phyloP scores from a whole-genome alignment of 2,113 vertebrate genomes.

The Elephantulus edwardii region DNA sequence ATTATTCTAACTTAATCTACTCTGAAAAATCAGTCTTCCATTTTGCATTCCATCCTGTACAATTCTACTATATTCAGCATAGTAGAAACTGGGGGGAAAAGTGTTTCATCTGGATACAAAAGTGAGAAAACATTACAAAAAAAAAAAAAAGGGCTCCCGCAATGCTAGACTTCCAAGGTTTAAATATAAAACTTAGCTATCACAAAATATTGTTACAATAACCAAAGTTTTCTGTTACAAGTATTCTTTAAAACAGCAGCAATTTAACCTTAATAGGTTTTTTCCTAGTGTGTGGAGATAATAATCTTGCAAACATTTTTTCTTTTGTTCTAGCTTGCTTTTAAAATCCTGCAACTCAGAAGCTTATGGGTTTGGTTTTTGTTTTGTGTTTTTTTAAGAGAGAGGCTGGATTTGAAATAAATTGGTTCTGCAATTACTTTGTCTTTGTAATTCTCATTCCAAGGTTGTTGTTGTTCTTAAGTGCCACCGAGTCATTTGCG shows the following conservation, averaged over 20 bases:
- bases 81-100: slow-evolving; percentile 66
- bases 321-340: neutral
- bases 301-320: neutral
- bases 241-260: slow-evolving; percentile 50
- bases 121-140: slow-evolving; percentile 70
- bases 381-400: neutral
- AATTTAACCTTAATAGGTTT: neutral
- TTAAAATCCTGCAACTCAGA: slow-evolving; percentile 27
- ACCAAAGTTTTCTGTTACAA: slow-evolving; percentile 53
- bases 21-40: slow-evolving; percentile 31
- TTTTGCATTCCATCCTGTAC: slow-evolving; percentile 58
- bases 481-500: too few species aligned
- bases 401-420: slow-evolving; percentile 24
- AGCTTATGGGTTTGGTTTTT: neutral
- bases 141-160: neutral
- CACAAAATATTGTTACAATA: slow-evolving; percentile 52
- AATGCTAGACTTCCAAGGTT: slow-evolving; percentile 50
- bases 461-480: too few species aligned
- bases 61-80: slow-evolving; percentile 66
- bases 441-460: slow-evolving; percentile 35
- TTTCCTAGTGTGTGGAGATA: slow-evolving; percentile 30
- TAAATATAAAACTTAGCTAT: slow-evolving; percentile 49
- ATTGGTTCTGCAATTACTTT: slow-evolving; percentile 20
- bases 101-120: slow-evolving; percentile 70
- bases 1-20: slow-evolving; percentile 8